These are phyloP conservation scores for Sminthurinus aureus DNA, from an alignment of 2,888 invertebrate species.

Conservation along the genomic window DNA sequence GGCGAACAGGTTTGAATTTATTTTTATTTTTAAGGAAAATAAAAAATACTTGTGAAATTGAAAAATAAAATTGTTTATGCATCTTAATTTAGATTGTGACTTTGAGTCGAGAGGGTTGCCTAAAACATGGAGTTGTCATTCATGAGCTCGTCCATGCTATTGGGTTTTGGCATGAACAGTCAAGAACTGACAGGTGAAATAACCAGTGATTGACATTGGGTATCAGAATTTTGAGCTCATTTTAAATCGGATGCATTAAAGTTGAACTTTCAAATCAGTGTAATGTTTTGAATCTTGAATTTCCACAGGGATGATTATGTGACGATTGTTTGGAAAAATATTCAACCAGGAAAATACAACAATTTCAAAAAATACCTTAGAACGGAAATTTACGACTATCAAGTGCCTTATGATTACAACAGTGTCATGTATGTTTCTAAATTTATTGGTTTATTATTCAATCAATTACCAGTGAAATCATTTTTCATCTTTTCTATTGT, in stretches of 20 bases:
- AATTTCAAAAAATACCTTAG: slow-evolving; percentile 66
- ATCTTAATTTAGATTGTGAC: slow-evolving; percentile 62
- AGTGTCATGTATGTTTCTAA: slow-evolving; percentile 65
- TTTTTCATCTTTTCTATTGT: too few species aligned
- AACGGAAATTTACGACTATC: slow-evolving; percentile 64
- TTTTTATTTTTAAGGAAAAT: neutral
- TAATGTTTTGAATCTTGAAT: too few species aligned
- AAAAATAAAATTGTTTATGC: too few species aligned
- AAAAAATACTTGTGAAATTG: too few species aligned
- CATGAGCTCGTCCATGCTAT: slow-evolving; percentile 82
- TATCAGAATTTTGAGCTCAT: neutral
- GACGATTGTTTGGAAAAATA: slow-evolving; percentile 77
- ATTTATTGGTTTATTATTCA: too few species aligned
- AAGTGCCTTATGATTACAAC: slow-evolving; percentile 66
- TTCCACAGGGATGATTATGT: slow-evolving; percentile 81
- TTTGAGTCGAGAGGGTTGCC: slow-evolving; percentile 64
- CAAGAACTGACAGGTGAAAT: neutral
- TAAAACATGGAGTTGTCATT: slow-evolving; percentile 71
- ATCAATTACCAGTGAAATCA: too few species aligned
- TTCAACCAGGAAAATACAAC: slow-evolving; percentile 67
- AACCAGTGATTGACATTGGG: neutral
- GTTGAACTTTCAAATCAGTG: neutral
- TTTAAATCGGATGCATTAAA: neutral
- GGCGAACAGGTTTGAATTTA: slow-evolving; percentile 67
- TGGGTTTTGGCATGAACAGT: slow-evolving; percentile 68